Evolutionary conservation across 1,140 invertebrate genomes (phyloP), one percentile per base, ranked within the genome.

Genomic region (Drosophila subpulchrella): DNA sequence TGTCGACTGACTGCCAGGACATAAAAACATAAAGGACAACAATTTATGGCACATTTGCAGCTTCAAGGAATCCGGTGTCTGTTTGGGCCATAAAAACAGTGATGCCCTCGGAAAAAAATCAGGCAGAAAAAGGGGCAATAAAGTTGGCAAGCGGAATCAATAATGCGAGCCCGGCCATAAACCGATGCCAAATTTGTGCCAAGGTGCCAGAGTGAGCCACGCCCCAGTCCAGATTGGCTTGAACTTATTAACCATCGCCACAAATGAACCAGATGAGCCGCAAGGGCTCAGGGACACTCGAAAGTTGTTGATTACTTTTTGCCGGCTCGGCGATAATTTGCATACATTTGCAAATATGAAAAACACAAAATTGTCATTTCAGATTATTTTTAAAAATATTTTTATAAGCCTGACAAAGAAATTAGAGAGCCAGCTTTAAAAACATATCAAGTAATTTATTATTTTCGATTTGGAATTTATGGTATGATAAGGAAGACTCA

Each of bases 21-120:
- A 73, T 73, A 57, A 85, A 85, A 63, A 71, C 82, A 85, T 82
- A 88, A 85, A 85, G 81, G 78, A 86, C 75, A 66, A 75, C 84
- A 85, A 85, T 85, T 85, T 85, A 85, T 85, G 83, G 78, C 82
- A 86, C 82, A 85, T 85, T 85, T 86, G 73, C 78, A 86, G 74
- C 82, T 81, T 47, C 78, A 32, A 48, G 58, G 24, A 66, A 42
- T 32, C 42, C 79, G 68, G 41, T 67, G 81, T 86, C 82, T 85
- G 82, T 65, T 85, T 50, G 74, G 78, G 60, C 53, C 82, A 78
- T 85, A 85, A 85, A 85, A 84, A 50, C 65, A 73, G 39, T 48
- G 38, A 46, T 53, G 48, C 65, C 32, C 36, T 27, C 8, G 8
- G 44, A 47, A 58, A 75, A 66, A 17, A 27, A 27, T 3, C 27